Conservation (phyloP, 2,888 invertebrate genomes). For the Pocota personata region DNA sequence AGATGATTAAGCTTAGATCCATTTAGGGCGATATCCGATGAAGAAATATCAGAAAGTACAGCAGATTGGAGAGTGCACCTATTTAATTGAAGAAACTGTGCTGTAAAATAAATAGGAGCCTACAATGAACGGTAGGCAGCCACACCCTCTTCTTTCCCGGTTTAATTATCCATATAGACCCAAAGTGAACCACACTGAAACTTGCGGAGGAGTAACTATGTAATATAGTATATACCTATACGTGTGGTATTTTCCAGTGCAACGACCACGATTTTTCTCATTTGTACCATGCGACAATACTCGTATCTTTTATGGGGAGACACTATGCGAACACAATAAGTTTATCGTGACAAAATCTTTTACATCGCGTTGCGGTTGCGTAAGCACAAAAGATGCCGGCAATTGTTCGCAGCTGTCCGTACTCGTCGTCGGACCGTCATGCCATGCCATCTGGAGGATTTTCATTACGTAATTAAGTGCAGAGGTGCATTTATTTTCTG, state of each 20-base stretch:
- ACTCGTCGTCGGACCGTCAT: background rate
- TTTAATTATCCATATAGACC: slow-evolving; percentile 8
- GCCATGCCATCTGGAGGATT: background rate
- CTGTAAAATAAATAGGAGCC: no score
- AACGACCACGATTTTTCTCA: slow-evolving; percentile 15
- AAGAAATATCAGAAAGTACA: no score
- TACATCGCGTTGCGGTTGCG: slow-evolving; percentile 61
- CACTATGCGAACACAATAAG: slow-evolving; percentile 23
- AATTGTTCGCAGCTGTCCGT: slow-evolving; percentile 44
- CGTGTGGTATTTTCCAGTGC: slow-evolving; percentile 3
- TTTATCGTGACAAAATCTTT: slow-evolving; percentile 54
- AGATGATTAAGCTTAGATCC: no score
- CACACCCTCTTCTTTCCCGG: background rate
- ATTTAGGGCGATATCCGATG: no score
- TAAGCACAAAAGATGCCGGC: slow-evolving; percentile 63
- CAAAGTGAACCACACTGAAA: background rate
- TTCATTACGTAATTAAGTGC: slow-evolving; percentile 42
- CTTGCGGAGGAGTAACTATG: background rate
- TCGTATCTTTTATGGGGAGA: slow-evolving; percentile 37
- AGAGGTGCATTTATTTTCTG: slow-evolving; percentile 29
- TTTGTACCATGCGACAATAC: background rate
- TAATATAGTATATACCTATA: no score
- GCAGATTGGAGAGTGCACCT: no score
- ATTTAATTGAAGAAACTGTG: no score
- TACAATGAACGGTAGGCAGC: background rate